Conservation (phyloP, 2,888 invertebrate genomes). For the Prosopocoilus inquinatus region DNA sequence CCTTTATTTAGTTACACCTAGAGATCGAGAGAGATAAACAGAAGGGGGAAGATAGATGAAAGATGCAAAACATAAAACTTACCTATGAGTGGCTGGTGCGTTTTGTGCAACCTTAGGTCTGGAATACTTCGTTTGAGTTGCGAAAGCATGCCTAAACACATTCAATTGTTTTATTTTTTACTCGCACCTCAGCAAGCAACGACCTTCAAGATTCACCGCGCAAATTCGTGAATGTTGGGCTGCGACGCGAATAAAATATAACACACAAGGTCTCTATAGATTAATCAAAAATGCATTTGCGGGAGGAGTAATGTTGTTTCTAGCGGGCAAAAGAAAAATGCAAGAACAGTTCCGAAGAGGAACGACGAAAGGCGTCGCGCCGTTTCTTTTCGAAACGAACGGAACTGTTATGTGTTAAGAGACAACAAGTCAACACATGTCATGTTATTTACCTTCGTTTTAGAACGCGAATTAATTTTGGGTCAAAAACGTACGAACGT, state of each 20-base stretch:
- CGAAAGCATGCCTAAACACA: slow-evolving; percentile 80
- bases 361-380: no score
- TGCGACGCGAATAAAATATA: not conserved
- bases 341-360: not conserved
- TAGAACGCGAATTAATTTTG: not conserved
- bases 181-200: slow-evolving; percentile 25
- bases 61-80: slow-evolving; percentile 47
- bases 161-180: slow-evolving; percentile 40
- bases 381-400: not conserved
- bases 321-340: not conserved
- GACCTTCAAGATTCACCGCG: not conserved
- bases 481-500: no score
- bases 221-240: not conserved
- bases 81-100: slow-evolving; percentile 74
- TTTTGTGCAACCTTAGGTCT: slow-evolving; percentile 77
- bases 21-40: not conserved
- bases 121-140: slow-evolving; percentile 87
- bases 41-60: not conserved
- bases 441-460: slow-evolving; percentile 1
- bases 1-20: no score
- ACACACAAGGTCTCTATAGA: not conserved
- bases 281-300: slow-evolving; percentile 3
- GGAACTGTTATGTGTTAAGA: no score
- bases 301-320: not conserved
- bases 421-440: not conserved